These are phyloP conservation scores for Amblyraja radiata DNA, from an alignment of 2,797 vertebrate genomes.

Conservation along the genomic window DNA sequence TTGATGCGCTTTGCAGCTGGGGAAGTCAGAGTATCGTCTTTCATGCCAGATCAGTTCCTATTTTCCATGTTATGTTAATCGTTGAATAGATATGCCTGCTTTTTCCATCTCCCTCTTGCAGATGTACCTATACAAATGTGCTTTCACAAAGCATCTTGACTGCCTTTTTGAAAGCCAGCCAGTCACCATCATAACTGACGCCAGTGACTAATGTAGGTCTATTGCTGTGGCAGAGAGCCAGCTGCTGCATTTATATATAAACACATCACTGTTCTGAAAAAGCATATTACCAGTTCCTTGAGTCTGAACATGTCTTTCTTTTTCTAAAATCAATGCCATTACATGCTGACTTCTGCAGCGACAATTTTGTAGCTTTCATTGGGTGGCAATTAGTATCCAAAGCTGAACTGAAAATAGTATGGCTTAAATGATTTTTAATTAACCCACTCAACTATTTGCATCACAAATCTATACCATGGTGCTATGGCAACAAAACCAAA, in stretches of 20 bases:
- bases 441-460: background rate
- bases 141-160: slow-evolving; percentile 28
- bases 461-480: background rate
- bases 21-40: background rate
- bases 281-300: background rate
- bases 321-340: slow-evolving; percentile 16
- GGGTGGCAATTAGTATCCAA: slow-evolving; percentile 2
- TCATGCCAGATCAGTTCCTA: background rate
- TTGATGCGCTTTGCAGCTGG: background rate
- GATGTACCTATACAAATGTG: background rate
- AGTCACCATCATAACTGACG: slow-evolving; percentile 23
- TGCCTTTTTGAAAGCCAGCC: slow-evolving; percentile 18
- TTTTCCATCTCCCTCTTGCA: background rate
- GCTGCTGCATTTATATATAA: slow-evolving; percentile 27
- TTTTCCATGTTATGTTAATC: background rate
- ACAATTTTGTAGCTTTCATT: background rate
- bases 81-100: background rate
- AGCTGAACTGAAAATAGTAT: slow-evolving; percentile 31
- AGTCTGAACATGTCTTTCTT: background rate
- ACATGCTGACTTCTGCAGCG: background rate
- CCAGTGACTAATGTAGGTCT: slow-evolving; percentile 30
- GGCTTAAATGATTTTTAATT: background rate
- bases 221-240: background rate
- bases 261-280: slow-evolving; percentile 31
- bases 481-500: background rate